Conservation (phyloP, 1,140 invertebrate species). For the Tetramorium parvispinum region DNA sequence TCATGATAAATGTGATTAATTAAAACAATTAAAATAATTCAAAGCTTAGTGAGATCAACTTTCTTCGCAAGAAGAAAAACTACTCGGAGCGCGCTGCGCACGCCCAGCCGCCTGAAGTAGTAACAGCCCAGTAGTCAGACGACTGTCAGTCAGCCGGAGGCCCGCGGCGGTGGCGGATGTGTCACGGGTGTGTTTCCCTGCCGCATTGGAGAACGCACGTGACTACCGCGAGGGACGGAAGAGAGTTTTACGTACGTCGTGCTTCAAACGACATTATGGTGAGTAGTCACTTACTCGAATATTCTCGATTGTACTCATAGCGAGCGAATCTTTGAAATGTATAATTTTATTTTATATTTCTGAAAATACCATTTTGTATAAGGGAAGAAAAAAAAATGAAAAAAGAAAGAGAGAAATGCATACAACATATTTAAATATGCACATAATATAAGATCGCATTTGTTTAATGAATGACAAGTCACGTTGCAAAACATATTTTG, state of each 20-base stretch:
- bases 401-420: neutral
- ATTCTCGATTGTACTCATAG: neutral
- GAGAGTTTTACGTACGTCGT: neutral
- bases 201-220: slow-evolving; percentile 58
- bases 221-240: slow-evolving; percentile 10
- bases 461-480: neutral
- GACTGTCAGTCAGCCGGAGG: slow-evolving; percentile 64
- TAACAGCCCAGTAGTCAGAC: slow-evolving; percentile 37
- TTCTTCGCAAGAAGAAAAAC: slow-evolving; percentile 8
- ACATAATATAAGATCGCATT: neutral
- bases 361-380: neutral
- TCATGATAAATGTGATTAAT: neutral
- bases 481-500: neutral
- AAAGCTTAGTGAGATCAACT: too few relatives aligned
- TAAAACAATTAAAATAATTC: neutral
- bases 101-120: slow-evolving; percentile 5
- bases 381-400: neutral
- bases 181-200: neutral
- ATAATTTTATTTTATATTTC: neutral
- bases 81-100: slow-evolving; percentile 54
- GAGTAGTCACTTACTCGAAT: slow-evolving; percentile 6
- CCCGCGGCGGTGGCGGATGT: slow-evolving; percentile 46
- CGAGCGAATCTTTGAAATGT: neutral
- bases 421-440: neutral
- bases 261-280: slow-evolving; percentile 9